Evolutionary conservation across 2,113 vertebrate genomes (phyloP).

Genomic region (Gymnorhina tibicen): DNA sequence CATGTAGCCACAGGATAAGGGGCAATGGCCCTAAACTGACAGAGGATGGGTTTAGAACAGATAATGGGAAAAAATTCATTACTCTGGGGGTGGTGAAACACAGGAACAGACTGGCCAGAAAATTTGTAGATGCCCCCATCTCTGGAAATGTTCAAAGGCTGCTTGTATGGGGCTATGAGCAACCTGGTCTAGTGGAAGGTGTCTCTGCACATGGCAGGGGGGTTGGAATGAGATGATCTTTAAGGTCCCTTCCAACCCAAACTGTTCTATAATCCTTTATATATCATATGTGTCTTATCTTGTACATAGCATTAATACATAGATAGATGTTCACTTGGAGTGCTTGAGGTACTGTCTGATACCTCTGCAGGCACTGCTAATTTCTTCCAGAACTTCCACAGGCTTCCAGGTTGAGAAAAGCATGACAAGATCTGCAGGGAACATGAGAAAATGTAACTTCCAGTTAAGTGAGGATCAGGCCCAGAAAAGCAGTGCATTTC

Average conservation of each 20-base stretch:
- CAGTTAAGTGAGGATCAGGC: not conserved
- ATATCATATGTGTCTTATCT: not conserved
- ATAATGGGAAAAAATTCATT: not conserved
- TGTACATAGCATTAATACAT: not conserved
- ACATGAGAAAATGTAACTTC: not conserved
- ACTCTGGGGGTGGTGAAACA: not conserved
- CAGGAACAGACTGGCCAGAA: not conserved
- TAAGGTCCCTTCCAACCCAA: not conserved
- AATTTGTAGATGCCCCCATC: not conserved
- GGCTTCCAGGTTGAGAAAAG: not conserved
- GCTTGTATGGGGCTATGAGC: not conserved
- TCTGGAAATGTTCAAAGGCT: not conserved
- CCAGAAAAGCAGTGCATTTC: slow-evolving; percentile 16
- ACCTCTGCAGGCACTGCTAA: not conserved
- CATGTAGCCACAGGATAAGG: not conserved
- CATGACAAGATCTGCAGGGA: not conserved
- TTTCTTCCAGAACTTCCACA: not conserved
- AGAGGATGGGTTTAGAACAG: not conserved
- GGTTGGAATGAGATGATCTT: not conserved
- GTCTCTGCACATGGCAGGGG: not conserved
- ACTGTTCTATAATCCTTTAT: not conserved
- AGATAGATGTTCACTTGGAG: not conserved
- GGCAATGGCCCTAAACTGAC: not conserved
- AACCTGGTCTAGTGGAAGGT: not conserved
- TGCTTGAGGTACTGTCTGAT: not conserved